Evolutionary conservation across 2,888 invertebrate genomes (phyloP).

Genomic region (Eristalis intricaria): DNA sequence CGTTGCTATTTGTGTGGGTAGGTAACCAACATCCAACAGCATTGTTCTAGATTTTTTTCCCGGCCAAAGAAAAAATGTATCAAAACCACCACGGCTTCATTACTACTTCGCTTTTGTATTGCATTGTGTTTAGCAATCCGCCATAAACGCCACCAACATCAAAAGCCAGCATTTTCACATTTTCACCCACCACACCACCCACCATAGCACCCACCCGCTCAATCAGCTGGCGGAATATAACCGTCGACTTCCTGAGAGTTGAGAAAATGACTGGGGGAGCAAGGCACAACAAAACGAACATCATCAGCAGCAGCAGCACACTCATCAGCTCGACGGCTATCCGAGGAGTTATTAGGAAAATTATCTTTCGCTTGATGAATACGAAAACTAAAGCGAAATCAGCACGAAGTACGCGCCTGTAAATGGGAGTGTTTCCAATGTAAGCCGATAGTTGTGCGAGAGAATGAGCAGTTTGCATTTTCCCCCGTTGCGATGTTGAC

Average conservation of each 20-base stretch:
- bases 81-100: conserved; percentile 32
- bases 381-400: conserved; percentile 26
- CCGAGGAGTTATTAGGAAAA: conserved; percentile 53
- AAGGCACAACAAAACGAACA: background rate
- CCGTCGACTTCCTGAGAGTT: background rate
- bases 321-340: background rate
- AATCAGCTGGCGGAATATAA: background rate
- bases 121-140: conserved; percentile 3
- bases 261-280: background rate
- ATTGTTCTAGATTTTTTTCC: background rate
- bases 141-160: conserved; percentile 9
- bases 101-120: conserved; percentile 25
- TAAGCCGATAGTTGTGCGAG: background rate
- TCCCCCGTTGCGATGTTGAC: background rate
- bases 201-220: background rate
- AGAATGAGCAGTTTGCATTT: background rate
- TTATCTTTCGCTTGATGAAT: conserved; percentile 38
- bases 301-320: conserved; percentile 1
- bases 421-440: background rate
- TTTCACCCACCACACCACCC: background rate
- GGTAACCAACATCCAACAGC: background rate
- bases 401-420: background rate
- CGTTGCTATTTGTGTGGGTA: background rate
- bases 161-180: background rate
- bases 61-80: background rate